Conservation (phyloP, 2,113 vertebrate genomes). For the Callipepla californica region DNA sequence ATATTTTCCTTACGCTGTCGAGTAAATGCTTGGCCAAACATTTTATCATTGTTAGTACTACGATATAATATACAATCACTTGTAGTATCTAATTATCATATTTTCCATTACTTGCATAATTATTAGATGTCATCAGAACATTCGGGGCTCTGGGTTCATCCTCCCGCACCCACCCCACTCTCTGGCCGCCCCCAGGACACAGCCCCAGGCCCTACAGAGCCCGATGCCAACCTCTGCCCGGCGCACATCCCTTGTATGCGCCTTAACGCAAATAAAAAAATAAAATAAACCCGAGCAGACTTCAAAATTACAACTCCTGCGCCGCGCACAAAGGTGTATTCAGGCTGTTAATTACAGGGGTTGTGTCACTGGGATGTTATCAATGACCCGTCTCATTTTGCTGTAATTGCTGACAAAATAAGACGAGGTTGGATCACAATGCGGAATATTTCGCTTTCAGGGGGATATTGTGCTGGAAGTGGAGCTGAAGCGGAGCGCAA, state of each 20-base stretch:
- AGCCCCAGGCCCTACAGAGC: neutral
- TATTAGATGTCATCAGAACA: too few relatives aligned
- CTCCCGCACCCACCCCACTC: neutral
- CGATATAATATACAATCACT: too few relatives aligned
- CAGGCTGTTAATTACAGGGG: slow-evolving; percentile 70
- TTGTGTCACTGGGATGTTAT: slow-evolving; percentile 72
- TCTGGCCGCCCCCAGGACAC: neutral
- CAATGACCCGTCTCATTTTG: slow-evolving; percentile 77
- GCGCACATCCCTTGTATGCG: neutral
- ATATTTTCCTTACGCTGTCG: neutral
- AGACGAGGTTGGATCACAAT: slow-evolving; percentile 71
- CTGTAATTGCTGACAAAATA: slow-evolving; percentile 77
- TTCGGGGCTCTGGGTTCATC: neutral
- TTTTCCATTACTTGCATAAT: too few relatives aligned
- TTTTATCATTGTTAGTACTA: neutral
- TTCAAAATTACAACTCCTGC: slow-evolving; percentile 75
- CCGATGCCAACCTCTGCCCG: neutral
- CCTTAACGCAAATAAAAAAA: slow-evolving; percentile 10
- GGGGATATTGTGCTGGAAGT: slow-evolving; percentile 28
- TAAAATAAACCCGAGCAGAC: neutral
- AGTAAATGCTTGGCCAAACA: neutral
- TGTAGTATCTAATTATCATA: too few relatives aligned
- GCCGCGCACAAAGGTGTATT: slow-evolving; percentile 71
- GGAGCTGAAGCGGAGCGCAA: slow-evolving; percentile 20
- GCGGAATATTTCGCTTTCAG: slow-evolving; percentile 59